phyloP scores from a whole-genome alignment of 2,797 vertebrate species.

The Esox lucius region DNA sequence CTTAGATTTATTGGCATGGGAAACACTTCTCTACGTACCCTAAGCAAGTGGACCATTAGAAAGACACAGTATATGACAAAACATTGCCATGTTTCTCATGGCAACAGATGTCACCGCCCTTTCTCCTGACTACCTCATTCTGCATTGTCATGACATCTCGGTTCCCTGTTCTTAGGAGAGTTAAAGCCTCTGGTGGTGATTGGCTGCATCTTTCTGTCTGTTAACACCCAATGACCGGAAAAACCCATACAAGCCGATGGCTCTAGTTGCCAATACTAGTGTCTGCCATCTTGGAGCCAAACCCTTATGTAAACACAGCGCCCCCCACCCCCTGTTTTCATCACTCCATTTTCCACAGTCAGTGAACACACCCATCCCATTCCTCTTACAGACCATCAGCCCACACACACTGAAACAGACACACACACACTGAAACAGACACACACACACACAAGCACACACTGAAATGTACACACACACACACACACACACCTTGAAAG shows the following conservation, averaged over 20 bases:
- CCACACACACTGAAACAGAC: constrained; percentile 28
- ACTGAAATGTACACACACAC: background rate
- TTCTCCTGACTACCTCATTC: constrained; percentile 43
- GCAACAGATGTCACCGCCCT: constrained; percentile 2
- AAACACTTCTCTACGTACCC: no score
- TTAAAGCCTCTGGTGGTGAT: constrained; percentile 4
- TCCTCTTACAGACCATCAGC: constrained; percentile 48
- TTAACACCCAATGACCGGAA: constrained; percentile 26
- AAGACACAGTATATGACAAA: no score
- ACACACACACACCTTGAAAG: no score
- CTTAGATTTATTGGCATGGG: background rate
- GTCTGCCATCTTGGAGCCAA: constrained; percentile 45
- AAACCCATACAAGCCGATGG: constrained; percentile 37
- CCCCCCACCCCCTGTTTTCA: constrained; percentile 46
- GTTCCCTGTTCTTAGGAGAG: constrained; percentile 41
- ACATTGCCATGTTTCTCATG: no score
- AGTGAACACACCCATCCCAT: constrained; percentile 57
- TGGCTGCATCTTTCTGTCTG: constrained; percentile 38
- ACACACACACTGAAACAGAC: background rate
- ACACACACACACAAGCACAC: no score
- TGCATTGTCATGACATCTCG: background rate
- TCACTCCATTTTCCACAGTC: constrained; percentile 56
- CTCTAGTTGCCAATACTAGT: constrained; percentile 31
- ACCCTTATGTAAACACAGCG: constrained; percentile 59
- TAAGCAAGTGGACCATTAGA: no score